A percentile compares a stretch with the other conserved stretches of the same genome.
Conservation (phyloP, 2,888 invertebrate species). For the Idaea aversata region DNA sequence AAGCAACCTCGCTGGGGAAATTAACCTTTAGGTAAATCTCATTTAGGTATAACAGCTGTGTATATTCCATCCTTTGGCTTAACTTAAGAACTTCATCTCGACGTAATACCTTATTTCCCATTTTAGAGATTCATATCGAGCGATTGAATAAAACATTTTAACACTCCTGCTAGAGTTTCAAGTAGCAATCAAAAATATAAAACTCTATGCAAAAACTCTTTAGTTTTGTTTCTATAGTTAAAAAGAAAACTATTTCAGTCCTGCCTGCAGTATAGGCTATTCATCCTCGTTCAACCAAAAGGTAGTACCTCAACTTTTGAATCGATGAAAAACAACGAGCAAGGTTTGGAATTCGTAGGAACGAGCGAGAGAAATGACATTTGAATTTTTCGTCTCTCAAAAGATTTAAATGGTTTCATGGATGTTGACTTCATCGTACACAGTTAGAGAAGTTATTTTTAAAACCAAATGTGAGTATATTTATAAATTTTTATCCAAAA, state of each 20-base stretch:
- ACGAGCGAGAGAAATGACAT: neutral
- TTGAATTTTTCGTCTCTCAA: neutral
- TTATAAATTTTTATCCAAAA: no score
- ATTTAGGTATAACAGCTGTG: slow-evolving; percentile 18
- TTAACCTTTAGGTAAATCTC: slow-evolving; percentile 44
- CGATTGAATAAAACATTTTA: neutral
- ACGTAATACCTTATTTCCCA: neutral
- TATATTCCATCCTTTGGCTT: slow-evolving; percentile 20
- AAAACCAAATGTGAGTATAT: neutral
- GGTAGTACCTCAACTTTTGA: neutral
- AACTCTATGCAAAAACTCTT: no score
- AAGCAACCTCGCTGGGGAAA: slow-evolving; percentile 45
- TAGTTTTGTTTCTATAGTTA: no score
- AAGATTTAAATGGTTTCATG: neutral
- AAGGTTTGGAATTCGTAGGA: neutral
- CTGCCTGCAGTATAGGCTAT: neutral
- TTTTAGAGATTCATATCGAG: neutral
- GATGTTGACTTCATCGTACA: neutral
- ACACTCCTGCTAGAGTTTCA: no score
- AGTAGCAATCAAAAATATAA: no score
- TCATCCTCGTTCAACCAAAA: neutral
- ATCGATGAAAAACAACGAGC: neutral
- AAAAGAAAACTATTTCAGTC: no score
- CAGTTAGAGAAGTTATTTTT: neutral
- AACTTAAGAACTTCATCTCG: neutral